A percentile compares a stretch with the other conserved stretches of the same genome.
Evolutionary conservation across 2,797 vertebrate species (phyloP).

Genomic region (Pangasius krempfi): DNA sequence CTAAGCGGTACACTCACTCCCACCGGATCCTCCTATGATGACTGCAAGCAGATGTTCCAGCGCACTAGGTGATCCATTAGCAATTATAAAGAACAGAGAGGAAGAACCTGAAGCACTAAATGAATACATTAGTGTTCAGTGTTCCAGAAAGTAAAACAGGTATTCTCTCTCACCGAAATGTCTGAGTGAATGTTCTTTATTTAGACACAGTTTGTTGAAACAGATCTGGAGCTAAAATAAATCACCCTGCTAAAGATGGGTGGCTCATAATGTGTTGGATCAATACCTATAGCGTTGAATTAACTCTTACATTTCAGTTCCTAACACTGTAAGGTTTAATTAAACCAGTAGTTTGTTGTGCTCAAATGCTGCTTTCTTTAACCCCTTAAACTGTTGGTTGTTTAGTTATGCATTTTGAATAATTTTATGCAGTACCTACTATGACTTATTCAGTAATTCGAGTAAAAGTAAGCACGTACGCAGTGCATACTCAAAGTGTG

Average conservation of each 20-base stretch:
- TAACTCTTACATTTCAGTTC: not conserved
- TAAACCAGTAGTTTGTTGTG: not conserved
- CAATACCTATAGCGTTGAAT: not conserved
- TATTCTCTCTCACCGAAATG: not conserved
- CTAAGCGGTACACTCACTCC: conserved; percentile 17
- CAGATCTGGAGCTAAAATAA: not conserved
- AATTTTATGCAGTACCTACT: not conserved
- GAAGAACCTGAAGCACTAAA: conserved; percentile 39
- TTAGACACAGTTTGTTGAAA: not conserved
- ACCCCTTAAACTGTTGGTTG: not conserved
- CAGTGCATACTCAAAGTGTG: not conserved
- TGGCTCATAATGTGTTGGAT: not conserved
- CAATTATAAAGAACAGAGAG: conserved; percentile 39
- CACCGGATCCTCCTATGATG: conserved; percentile 6
- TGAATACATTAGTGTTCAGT: conserved; percentile 35
- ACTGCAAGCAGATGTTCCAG: conserved; percentile 40
- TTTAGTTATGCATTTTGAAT: not conserved
- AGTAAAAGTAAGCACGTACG: not conserved
- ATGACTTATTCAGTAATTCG: not conserved
- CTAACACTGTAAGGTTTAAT: not conserved
- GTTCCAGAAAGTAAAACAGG: conserved; percentile 27
- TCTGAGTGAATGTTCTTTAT: not conserved
- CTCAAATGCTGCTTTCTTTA: not conserved
- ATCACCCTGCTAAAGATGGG: not conserved
- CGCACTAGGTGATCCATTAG: conserved; percentile 34